phyloP scores from a whole-genome alignment of 2,888 invertebrate species.

The Drosophila anomelani region DNA sequence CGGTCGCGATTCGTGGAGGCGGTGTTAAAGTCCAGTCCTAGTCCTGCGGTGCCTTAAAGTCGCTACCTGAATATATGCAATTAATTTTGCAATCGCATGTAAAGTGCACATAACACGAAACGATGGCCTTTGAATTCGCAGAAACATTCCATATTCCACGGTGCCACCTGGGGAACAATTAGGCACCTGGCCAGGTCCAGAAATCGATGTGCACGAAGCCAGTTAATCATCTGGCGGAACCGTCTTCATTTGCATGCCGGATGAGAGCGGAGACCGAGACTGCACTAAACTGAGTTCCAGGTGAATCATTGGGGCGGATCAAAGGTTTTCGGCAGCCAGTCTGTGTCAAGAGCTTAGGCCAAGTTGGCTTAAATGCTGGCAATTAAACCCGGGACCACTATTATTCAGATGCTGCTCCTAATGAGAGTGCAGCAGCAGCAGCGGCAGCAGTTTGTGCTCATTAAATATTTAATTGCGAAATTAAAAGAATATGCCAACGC shows the following conservation, averaged over 20 bases:
- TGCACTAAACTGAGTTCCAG: slow-evolving; percentile 10
- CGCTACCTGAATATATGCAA: slow-evolving; percentile 30
- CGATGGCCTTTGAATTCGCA: slow-evolving; percentile 41
- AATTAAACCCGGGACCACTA: slow-evolving; percentile 39
- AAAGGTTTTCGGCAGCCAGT: background rate
- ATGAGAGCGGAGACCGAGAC: background rate
- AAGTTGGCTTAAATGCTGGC: slow-evolving; percentile 28
- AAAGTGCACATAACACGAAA: slow-evolving; percentile 49
- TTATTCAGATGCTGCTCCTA: slow-evolving; percentile 67
- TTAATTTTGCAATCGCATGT: slow-evolving; percentile 55
- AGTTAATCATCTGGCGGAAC: slow-evolving; percentile 16
- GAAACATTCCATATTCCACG: slow-evolving; percentile 22
- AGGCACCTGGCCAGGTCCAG: slow-evolving; percentile 19
- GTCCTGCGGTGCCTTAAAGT: slow-evolving; percentile 20
- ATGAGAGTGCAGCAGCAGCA: slow-evolving; percentile 65
- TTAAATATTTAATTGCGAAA: slow-evolving; percentile 78
- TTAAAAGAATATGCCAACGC: slow-evolving; percentile 76
- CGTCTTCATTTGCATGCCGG: slow-evolving; percentile 27
- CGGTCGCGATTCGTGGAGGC: slow-evolving; percentile 13
- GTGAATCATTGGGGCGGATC: slow-evolving; percentile 22
- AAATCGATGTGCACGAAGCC: slow-evolving; percentile 1
- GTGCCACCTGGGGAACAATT: slow-evolving; percentile 14
- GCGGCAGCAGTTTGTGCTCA: slow-evolving; percentile 58
- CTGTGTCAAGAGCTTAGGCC: slow-evolving; percentile 1
- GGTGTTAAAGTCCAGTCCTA: background rate